phyloP scores from a whole-genome alignment of 2,113 vertebrate genomes.

The Zingel zingel region DNA sequence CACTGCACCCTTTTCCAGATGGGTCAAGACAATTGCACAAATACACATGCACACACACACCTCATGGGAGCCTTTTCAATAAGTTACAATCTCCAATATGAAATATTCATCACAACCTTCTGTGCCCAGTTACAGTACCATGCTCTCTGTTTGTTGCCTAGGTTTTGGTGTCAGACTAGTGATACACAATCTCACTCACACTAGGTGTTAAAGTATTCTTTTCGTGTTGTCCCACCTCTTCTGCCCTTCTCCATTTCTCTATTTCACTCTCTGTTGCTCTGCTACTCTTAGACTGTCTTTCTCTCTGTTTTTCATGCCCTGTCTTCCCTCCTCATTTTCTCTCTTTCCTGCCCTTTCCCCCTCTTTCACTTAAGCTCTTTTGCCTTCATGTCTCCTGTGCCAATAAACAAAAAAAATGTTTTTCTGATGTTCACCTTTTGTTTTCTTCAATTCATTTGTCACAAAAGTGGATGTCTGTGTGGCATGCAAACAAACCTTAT shows the following conservation, averaged over 20 bases:
- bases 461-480: background rate
- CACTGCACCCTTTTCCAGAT: background rate
- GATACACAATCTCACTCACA: slow-evolving; percentile 43
- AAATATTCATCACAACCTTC: slow-evolving; percentile 43
- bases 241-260: slow-evolving; percentile 36
- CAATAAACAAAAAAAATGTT: background rate
- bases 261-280: slow-evolving; percentile 34
- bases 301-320: background rate
- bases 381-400: background rate
- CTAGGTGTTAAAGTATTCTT: slow-evolving; percentile 64
- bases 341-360: background rate
- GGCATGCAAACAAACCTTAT: background rate
- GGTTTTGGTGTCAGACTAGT: slow-evolving; percentile 44
- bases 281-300: background rate
- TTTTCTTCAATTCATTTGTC: background rate
- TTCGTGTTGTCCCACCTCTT: slow-evolving; percentile 32
- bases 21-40: background rate
- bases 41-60: slow-evolving; percentile 17
- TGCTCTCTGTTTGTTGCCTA: slow-evolving; percentile 38
- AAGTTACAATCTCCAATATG: slow-evolving; percentile 37
- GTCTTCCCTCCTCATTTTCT: background rate
- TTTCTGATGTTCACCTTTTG: background rate
- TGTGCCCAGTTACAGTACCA: slow-evolving; percentile 44
- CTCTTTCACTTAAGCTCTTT: background rate
- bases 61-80: slow-evolving; percentile 8